Evolutionary conservation across 2,888 invertebrate genomes (phyloP), one percentile per base, ranked within the genome.

Genomic region (Cryptus armator): DNA sequence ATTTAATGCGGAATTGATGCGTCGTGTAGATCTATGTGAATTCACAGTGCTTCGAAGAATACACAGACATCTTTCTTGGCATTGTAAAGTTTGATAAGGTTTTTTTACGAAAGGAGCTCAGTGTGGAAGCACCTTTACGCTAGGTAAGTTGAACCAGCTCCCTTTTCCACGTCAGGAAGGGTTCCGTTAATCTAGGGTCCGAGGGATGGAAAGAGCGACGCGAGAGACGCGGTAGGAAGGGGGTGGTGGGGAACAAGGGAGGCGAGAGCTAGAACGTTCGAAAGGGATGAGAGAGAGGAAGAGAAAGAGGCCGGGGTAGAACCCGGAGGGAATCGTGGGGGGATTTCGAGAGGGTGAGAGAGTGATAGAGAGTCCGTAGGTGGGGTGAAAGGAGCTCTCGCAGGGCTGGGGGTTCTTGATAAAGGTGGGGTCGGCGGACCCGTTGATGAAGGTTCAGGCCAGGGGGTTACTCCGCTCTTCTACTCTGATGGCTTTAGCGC

Each of bases 361-460:
- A 86, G 84, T 81, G 86, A 86, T 82, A 79, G 86, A 87, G 84
- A 70, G 84, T 78, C 46, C 67, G 83, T 76, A 32, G 86, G 86
- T 71, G 83, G 85, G 51, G 82, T 80, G 89, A 87, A 88, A 87
- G 88, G 81, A 87, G 83, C 84, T 85, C 81, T 53, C 76, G 85
- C 86, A 89, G 89, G 88, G 86, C 91, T 89, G 90, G 90, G 91
- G 90, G 91, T 91, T 91, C 91, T 91, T 91, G 92, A 92, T 91
- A 92, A 92, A 92, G 91, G 91, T 93, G 92, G 92, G 92, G 93
- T 92, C 87, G 90, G 88, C 90, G 91, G 93, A 93, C 92, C 93
- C 93, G 93, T 92, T 93, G 93, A 93, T 93, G 93, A 93, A 93
- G 93, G 93, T 93, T 93, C 92, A 92, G 91, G 90, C 91, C 90